phyloP scores from a whole-genome alignment of 2,797 vertebrate genomes.

The Poecilia velifera region DNA sequence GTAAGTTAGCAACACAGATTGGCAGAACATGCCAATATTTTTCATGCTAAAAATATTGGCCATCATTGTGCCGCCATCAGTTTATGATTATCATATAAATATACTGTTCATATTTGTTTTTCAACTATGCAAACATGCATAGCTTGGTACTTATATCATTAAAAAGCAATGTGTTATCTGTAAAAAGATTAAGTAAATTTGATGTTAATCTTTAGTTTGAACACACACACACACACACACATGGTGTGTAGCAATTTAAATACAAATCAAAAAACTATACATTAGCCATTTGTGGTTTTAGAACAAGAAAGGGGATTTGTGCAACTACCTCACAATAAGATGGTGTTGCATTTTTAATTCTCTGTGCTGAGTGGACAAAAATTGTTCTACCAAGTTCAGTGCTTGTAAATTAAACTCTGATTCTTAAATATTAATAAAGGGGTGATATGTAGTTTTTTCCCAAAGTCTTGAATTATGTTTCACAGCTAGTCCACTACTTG shows the following conservation, averaged over 20 bases:
- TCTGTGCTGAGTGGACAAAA: neutral
- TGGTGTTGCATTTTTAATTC: neutral
- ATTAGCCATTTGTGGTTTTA: neutral
- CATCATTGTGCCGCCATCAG: neutral
- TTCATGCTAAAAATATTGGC: neutral
- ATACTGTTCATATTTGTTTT: neutral
- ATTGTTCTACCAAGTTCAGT: neutral
- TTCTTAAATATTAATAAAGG: neutral
- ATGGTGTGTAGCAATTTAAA: neutral
- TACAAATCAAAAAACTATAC: neutral
- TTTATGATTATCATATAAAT: neutral
- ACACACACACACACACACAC: neutral
- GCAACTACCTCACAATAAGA: neutral
- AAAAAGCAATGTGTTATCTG: neutral
- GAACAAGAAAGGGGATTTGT: neutral
- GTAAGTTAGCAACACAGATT: neutral
- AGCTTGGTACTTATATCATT: neutral
- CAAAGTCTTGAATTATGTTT: neutral
- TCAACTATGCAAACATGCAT: neutral
- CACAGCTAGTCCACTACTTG: conserved; percentile 6
- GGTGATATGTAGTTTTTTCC: neutral
- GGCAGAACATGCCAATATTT: neutral
- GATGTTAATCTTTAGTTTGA: neutral
- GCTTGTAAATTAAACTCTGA: neutral
- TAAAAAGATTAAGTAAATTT: conserved; percentile 1